Evolutionary conservation across 1,140 invertebrate genomes (phyloP), one percentile per base, ranked within the genome.

Genomic region (Brachionus rotundiformis): DNA sequence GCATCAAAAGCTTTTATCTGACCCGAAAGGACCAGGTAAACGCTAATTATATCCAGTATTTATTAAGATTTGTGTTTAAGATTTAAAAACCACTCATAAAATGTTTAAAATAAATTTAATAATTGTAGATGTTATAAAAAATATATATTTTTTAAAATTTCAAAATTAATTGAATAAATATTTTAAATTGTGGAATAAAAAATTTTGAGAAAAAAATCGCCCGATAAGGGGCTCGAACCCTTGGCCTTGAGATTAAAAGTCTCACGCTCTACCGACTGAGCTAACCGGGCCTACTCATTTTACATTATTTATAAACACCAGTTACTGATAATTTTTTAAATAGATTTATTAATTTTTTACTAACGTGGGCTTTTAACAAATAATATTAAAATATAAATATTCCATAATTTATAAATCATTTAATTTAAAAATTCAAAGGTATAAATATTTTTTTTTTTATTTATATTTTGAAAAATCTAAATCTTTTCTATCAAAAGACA

Each of bases 181-280:
- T 33, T 33, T 68, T 39, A 36, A 8, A 36, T 29, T 68, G n/a
- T 36, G 8, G n/a, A 33, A 31, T 23, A 68, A 73, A 73, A 73
- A 27, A 25, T 31, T 11, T 16, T 36, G 16, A 16, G 39, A 41
- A 73, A 73, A 73, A 47, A 73, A 44, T 73, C 68, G 68, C 68
- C 68, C 68, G 68, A 73, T 73, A 73, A 73, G 68, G 68, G 68
- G 39, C 36, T 73, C 68, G 68, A 73, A 73, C 68, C 68, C 68
- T 73, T 73, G 68, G 39, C 68, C 68, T 73, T 73, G 39, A 73
- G 68, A 73, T 73, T 73, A 73, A 73, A 73, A 73, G 68, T 73
- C 68, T 73, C 68, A 73, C 68, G 68, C 68, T 73, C 68, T 73
- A 73, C 68, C 63, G 63, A 68, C 63, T 68, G 63, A 68, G 63